Conservation (phyloP, 2,113 vertebrate genomes). For the Clarias macrocephalus region DNA sequence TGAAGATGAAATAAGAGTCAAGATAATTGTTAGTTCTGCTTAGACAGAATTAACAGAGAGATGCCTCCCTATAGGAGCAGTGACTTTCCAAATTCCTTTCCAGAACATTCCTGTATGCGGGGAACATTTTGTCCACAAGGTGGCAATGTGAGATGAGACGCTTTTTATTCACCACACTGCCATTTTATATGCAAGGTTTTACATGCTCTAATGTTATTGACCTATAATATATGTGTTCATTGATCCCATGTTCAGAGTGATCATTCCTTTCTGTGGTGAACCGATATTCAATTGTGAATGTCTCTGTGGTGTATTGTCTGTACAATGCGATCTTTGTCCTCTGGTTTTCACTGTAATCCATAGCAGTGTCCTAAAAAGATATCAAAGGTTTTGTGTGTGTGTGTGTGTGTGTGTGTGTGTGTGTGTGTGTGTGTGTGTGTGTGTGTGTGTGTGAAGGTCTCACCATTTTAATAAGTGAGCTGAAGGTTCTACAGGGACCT, state of each 20-base stretch:
- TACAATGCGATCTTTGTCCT: neutral
- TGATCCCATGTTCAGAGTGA: constrained; percentile 18
- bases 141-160: constrained; percentile 62
- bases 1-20: neutral
- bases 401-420: neutral
- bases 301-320: constrained; percentile 35
- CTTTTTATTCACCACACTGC: constrained; percentile 38
- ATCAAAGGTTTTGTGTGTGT: constrained; percentile 27
- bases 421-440: constrained; percentile 4
- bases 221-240: constrained; percentile 22
- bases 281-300: constrained; percentile 6
- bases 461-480: constrained; percentile 2
- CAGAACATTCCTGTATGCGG: constrained; percentile 39
- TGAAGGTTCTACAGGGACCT: neutral
- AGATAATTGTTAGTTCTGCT: neutral
- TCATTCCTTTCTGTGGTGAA: constrained; percentile 34
- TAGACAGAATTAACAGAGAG: too few relatives aligned
- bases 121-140: constrained; percentile 60
- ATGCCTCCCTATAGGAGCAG: neutral
- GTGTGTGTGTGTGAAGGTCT: neutral
- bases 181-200: constrained; percentile 52
- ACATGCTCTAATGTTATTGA: neutral
- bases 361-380: constrained; percentile 23
- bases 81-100: constrained; percentile 18
- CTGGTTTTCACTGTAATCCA: constrained; percentile 38